These are phyloP conservation scores for Yponomeuta evonymella DNA, from an alignment of 2,888 invertebrate genomes.

Conservation along the genomic window DNA sequence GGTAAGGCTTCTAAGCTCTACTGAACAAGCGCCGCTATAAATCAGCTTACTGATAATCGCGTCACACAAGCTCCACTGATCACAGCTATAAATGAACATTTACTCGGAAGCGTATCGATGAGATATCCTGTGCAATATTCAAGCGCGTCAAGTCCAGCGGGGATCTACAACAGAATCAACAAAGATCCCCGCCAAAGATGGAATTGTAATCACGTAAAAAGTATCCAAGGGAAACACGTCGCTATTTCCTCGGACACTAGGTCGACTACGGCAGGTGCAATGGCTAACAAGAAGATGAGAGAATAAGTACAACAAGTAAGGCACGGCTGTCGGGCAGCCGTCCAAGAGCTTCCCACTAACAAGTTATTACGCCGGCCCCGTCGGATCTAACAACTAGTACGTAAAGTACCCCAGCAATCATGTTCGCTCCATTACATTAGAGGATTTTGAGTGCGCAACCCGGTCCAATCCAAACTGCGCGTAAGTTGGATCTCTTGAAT, in stretches of 20 bases:
- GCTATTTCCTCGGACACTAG: conserved; percentile 17
- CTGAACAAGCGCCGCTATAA: neutral
- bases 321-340: conserved; percentile 30
- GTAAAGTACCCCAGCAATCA: conserved; percentile 10
- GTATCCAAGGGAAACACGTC: conserved; percentile 15
- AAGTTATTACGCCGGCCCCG: conserved; percentile 24
- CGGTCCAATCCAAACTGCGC: neutral
- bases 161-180: neutral
- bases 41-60: neutral
- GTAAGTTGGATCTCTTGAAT: conserved; percentile 5
- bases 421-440: conserved; percentile 10
- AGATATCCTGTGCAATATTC: neutral
- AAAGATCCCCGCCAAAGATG: neutral
- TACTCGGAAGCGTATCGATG: neutral
- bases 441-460: conserved; percentile 1
- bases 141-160: neutral
- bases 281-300: conserved; percentile 12
- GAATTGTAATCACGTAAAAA: conserved; percentile 9
- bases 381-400: conserved; percentile 1
- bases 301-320: conserved; percentile 11
- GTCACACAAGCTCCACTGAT: neutral
- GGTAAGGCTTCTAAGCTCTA: neutral
- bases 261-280: conserved; percentile 15
- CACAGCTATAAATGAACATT: neutral
- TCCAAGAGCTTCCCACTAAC: conserved; percentile 49